phyloP scores from a whole-genome alignment of 2,113 vertebrate species.

The Parotia lawesii region DNA sequence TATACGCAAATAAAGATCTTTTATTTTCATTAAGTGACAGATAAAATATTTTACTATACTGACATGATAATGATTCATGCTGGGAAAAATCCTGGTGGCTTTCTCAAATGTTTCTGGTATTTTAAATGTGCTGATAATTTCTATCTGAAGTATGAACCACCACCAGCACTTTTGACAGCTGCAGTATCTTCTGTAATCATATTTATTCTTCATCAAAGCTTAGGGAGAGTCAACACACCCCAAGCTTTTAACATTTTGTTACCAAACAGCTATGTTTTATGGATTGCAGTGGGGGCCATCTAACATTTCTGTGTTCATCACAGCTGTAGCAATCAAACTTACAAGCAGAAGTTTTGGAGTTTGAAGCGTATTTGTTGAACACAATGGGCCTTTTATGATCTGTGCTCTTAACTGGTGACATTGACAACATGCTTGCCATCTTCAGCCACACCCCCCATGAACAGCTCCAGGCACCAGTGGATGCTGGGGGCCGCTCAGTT shows the following conservation, averaged over 20 bases:
- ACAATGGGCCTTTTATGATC: background rate
- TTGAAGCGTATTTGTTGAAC: background rate
- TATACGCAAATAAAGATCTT: background rate
- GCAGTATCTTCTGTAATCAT: conserved; percentile 12
- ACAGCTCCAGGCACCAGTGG: background rate
- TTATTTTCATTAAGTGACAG: background rate
- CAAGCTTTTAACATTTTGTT: background rate
- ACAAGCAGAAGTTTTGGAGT: background rate
- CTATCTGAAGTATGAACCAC: conserved; percentile 3
- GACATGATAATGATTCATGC: background rate
- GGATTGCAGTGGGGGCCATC: background rate
- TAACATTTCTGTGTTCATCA: background rate
- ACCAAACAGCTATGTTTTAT: background rate
- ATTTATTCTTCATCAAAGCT: conserved; percentile 22
- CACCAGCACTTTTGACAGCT: background rate
- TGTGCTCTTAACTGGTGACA: background rate
- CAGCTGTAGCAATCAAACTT: background rate
- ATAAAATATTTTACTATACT: background rate
- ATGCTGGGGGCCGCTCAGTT: background rate
- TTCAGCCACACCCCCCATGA: background rate
- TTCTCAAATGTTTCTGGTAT: background rate
- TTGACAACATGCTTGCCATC: background rate
- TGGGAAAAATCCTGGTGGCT: background rate
- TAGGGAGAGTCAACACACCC: background rate
- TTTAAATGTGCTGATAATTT: background rate